Evolutionary conservation across 2,888 invertebrate species (phyloP).

Genomic region (Atethmia centrago): DNA sequence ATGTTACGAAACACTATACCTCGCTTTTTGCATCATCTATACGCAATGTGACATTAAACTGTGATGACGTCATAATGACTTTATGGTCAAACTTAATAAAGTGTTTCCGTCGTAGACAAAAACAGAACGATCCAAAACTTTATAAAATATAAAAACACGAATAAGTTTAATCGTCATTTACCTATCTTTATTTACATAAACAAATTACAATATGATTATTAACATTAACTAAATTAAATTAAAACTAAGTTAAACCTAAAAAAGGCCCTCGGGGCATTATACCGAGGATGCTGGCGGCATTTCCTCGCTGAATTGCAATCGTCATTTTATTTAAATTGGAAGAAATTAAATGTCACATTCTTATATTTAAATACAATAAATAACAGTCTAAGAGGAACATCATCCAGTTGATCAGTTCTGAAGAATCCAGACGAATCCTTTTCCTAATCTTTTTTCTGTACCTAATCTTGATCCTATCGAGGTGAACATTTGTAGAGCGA

Average conservation of each 20-base stretch:
- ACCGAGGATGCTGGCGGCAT: no score
- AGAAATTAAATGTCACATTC: neutral
- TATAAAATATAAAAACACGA: neutral
- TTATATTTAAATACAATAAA: neutral
- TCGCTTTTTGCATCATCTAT: slow-evolving; percentile 48
- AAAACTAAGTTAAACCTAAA: no score
- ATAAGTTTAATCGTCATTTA: neutral
- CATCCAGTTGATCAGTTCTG: neutral
- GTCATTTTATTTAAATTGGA: neutral
- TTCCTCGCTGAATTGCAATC: no score
- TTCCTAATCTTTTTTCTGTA: neutral
- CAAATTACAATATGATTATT: no score
- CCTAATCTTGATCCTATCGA: neutral
- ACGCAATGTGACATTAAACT: slow-evolving; percentile 44
- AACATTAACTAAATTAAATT: no score
- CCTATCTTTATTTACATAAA: no score
- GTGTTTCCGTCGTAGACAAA: slow-evolving; percentile 40
- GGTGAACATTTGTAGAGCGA: neutral
- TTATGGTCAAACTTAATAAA: slow-evolving; percentile 34
- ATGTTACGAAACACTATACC: slow-evolving; percentile 33
- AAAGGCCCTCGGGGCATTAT: no score
- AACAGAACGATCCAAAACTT: slow-evolving; percentile 23
- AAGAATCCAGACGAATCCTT: neutral
- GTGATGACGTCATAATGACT: slow-evolving; percentile 48
- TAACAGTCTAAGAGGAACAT: neutral